Percentiles rank a stretch among this genome's conserved stretches.
Evolutionary conservation across 2,797 vertebrate genomes (phyloP).

Genomic region (Chelon auratus): DNA sequence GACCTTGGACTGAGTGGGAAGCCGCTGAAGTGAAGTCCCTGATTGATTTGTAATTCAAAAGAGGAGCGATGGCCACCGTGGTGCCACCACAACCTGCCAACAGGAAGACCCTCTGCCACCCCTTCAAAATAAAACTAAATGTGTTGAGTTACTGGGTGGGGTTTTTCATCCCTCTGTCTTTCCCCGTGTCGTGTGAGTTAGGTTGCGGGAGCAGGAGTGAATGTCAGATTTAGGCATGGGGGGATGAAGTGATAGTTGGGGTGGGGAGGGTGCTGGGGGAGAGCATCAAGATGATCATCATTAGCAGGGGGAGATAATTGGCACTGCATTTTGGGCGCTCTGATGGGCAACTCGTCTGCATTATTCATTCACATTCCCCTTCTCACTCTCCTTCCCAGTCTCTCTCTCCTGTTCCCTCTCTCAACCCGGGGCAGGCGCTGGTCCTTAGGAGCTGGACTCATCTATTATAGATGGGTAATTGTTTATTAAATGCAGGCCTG

Average conservation of each 20-base stretch:
- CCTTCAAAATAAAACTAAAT: constrained; percentile 25
- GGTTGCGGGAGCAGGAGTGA: constrained; percentile 57
- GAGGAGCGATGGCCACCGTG: constrained; percentile 79
- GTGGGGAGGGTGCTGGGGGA: constrained; percentile 23
- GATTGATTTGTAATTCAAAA: constrained; percentile 96
- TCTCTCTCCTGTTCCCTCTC: constrained; percentile 51
- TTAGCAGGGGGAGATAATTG: constrained; percentile 83
- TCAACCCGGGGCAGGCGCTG: constrained; percentile 67
- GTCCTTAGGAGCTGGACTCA: constrained; percentile 82
- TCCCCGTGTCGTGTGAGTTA: neutral
- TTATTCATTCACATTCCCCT: constrained; percentile 83
- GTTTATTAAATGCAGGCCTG: constrained; percentile 90
- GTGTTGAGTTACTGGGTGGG: no score
- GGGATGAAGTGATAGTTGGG: constrained; percentile 7
- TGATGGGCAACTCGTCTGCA: constrained; percentile 82
- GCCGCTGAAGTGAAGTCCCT: constrained; percentile 81
- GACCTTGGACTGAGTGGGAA: constrained; percentile 88
- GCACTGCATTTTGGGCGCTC: constrained; percentile 77
- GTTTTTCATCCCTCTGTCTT: constrained; percentile 1
- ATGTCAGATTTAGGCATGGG: constrained; percentile 69
- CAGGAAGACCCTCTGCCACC: constrained; percentile 5
- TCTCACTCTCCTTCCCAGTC: constrained; percentile 38
- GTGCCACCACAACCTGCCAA: neutral
- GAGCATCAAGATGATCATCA: constrained; percentile 74
- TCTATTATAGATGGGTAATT: constrained; percentile 90